Evolutionary conservation across 1,140 invertebrate species (phyloP).

Genomic region (Eupristina koningsbergeri): DNA sequence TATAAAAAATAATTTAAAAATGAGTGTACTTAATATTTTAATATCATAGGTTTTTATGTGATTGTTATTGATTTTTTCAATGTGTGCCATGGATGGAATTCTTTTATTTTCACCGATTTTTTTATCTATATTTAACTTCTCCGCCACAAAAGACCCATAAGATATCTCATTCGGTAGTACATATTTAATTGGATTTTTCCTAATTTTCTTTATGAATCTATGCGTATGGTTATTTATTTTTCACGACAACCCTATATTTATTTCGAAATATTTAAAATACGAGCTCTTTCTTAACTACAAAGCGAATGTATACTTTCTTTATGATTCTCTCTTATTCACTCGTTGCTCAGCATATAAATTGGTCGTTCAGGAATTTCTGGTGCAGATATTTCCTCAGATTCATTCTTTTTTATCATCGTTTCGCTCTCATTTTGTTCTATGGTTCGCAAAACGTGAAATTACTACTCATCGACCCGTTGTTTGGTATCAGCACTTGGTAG

Average conservation of each 20-base stretch:
- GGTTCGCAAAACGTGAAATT: constrained; percentile 36
- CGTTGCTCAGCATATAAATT: neutral
- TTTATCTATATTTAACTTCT: neutral
- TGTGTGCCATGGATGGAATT: neutral
- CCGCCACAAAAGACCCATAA: no score
- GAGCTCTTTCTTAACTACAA: neutral
- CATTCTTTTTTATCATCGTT: neutral
- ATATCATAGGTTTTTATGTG: neutral
- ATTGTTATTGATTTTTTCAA: neutral
- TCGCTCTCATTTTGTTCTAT: neutral
- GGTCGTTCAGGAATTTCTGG: constrained; percentile 3
- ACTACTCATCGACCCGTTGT: constrained; percentile 32
- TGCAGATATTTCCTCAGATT: constrained; percentile 1
- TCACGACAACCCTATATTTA: neutral
- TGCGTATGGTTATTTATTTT: no score
- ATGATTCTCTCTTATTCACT: neutral
- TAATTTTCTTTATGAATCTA: no score
- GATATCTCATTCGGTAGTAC: no score
- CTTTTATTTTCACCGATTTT: neutral
- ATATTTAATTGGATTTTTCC: no score
- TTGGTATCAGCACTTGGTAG: neutral
- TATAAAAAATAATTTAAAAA: no score
- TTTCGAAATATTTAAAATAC: neutral
- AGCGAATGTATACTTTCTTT: neutral
- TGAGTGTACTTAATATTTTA: neutral